Conservation (phyloP, 2,113 vertebrate genomes). For the Lagopus muta region DNA sequence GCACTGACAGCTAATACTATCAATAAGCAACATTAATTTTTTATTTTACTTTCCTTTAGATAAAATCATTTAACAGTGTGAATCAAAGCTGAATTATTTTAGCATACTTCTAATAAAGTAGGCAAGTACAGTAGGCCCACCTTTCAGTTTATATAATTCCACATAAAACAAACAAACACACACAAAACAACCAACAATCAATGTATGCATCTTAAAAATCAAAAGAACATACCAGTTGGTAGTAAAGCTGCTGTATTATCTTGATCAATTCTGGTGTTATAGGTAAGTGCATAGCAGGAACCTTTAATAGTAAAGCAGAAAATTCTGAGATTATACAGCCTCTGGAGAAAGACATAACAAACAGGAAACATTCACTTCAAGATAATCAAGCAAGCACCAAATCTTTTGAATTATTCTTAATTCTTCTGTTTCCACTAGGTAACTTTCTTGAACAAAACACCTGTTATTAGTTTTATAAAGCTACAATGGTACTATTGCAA, state of each 20-base stretch:
- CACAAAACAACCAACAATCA: neutral
- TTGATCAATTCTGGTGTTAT: constrained; percentile 89
- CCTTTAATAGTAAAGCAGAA: constrained; percentile 76
- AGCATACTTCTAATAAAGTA: neutral
- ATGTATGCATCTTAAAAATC: neutral
- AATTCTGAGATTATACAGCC: neutral
- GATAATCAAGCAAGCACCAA: neutral
- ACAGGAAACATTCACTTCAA: neutral
- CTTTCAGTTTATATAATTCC: neutral
- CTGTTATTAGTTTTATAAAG: neutral
- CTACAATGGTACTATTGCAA: neutral
- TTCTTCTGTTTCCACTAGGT: neutral
- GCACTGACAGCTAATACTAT: neutral
- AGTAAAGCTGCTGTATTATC: constrained; percentile 86
- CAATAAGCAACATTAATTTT: neutral
- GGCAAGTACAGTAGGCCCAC: neutral
- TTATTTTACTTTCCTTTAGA: neutral
- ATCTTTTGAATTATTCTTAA: neutral
- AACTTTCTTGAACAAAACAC: neutral
- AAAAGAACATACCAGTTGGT: constrained; percentile 82
- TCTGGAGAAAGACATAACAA: neutral
- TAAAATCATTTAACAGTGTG: neutral
- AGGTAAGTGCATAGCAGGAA: constrained; percentile 83
- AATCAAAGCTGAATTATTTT: neutral
- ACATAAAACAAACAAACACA: neutral